These are phyloP conservation scores for Crocidura indochinensis DNA, from an alignment of 2,797 vertebrate genomes.

Conservation along the genomic window DNA sequence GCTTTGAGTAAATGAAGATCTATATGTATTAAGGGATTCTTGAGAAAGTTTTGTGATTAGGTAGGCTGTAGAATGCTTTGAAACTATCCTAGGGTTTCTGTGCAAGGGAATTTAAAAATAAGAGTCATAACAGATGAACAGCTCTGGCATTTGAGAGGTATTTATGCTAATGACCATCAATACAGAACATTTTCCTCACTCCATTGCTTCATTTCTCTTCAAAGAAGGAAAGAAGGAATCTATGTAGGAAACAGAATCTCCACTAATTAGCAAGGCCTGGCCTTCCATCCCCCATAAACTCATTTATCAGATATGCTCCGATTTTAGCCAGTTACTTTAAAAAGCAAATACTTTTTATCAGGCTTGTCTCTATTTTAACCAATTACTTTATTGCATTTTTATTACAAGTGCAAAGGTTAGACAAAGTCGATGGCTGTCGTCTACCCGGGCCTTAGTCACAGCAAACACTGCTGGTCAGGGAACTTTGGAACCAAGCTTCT, in stretches of 20 bases:
- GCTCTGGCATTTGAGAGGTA: background rate
- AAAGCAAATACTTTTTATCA: slow-evolving; percentile 83
- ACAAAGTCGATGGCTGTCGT: slow-evolving; percentile 35
- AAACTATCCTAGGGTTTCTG: background rate
- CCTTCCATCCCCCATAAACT: slow-evolving; percentile 77
- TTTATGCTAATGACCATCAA: background rate
- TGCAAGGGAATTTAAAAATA: slow-evolving; percentile 32
- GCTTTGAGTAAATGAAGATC: slow-evolving; percentile 55
- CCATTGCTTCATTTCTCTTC: slow-evolving; percentile 48
- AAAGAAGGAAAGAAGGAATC: slow-evolving; percentile 55
- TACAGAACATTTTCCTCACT: background rate
- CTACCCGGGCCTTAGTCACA: slow-evolving; percentile 76
- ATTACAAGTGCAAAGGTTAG: slow-evolving; percentile 86
- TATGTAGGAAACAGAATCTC: slow-evolving; percentile 66
- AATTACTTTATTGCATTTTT: slow-evolving; percentile 85
- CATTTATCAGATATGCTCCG: slow-evolving; percentile 82
- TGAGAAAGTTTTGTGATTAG: slow-evolving; percentile 40
- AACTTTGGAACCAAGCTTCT: slow-evolving; percentile 86
- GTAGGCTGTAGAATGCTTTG: background rate
- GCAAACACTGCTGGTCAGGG: slow-evolving; percentile 79
- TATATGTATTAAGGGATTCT: slow-evolving; percentile 5
- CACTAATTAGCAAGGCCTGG: slow-evolving; percentile 67
- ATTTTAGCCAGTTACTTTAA: slow-evolving; percentile 83
- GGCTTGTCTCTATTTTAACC: slow-evolving; percentile 77
- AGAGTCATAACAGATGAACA: background rate